Conservation (phyloP, 2,888 invertebrate genomes). For the Epiperipatus broadwayi region DNA sequence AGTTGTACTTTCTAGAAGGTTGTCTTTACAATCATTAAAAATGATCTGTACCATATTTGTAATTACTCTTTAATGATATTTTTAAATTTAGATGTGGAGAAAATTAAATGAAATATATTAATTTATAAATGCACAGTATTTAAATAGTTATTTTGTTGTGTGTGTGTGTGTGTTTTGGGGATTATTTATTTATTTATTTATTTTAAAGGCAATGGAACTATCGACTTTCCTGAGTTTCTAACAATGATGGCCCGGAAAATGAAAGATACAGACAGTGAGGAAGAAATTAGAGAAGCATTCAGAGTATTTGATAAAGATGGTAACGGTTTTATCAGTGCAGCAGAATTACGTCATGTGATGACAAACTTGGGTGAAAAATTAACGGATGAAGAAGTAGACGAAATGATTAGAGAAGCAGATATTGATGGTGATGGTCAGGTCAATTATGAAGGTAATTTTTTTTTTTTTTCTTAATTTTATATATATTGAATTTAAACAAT, state of each 20-base stretch:
- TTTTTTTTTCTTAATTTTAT: not conserved
- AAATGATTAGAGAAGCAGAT: conserved; percentile 97
- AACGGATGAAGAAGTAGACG: conserved; percentile 96
- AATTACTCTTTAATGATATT: not conserved
- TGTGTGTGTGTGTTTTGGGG: no score
- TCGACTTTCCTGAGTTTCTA: conserved; percentile 98
- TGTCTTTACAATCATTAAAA: no score
- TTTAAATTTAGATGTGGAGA: no score
- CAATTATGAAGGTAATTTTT: conserved; percentile 67
- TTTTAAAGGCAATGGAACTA: conserved; percentile 82
- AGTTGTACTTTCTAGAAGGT: no score
- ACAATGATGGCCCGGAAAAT: conserved; percentile 99
- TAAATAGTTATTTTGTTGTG: no score
- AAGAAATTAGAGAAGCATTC: conserved; percentile 97
- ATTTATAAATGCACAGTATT: no score
- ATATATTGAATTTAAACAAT: no score
- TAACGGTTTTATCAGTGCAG: conserved; percentile 95
- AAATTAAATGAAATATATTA: no score
- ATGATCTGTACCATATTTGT: no score
- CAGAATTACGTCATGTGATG: conserved; percentile 97
- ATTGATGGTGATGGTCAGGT: conserved; percentile 98
- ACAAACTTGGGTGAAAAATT: conserved; percentile 98
- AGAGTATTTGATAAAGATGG: conserved; percentile 98
- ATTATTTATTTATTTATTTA: conserved; percentile 10
- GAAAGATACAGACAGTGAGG: conserved; percentile 97